Base-by-base conservation (phyloP, 2,113 vertebrate species). In the Pygoscelis antarcticus region DNA sequence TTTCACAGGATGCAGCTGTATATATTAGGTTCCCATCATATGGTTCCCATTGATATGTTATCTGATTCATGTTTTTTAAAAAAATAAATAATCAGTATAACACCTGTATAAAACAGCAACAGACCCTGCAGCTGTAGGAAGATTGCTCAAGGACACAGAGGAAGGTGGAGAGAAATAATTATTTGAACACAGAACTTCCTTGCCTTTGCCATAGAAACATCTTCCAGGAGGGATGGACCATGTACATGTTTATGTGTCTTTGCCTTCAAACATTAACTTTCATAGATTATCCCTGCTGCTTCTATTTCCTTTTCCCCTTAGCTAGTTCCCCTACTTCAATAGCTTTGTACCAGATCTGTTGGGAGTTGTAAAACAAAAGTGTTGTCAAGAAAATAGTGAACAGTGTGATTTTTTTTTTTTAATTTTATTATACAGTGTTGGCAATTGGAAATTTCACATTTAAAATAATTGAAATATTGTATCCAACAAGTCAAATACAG, bases 401-500 rank as follows among this genome's bases (percentile, higher is more conserved):
- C 75, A 91, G 47, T 58, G 10, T 29, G 22, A 19, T 36, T 36
- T 44, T 26, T 81, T 72, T 66, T 91, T 74, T 65, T 68, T 13
- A 42, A 22, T 96, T 97, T 97, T 98, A 97, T 97, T 98, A 97
- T 95, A 97, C 96, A 97, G 92, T 96, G 95, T 97, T 95, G 96
- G 97, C 96, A 95, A 85, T 95, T 96, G 95, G 96, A 97, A 97
- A 97, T 92, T 96, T 96, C 96, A 97, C 94, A 96, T 97, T 97
- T 97, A 95, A 97, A 98, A 97, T 96, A 93, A 97, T 96, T 87
- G 97, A 98, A 98, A 93, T 93, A 98, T 98, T 96, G 98, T 99
- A 99, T 98, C 99, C 98, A 98, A 99, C 98, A 96, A 98, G 97
- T 98, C 96, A 98, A 98, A 98, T 97, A 98, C 98, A 98, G 98